Percentiles rank a stretch among this genome's conserved stretches.
These are phyloP conservation scores for western clawed frog (Xenopus tropicalis) DNA, from an alignment of 2,113 vertebrate genomes.

Conservation along the genomic window DNA sequence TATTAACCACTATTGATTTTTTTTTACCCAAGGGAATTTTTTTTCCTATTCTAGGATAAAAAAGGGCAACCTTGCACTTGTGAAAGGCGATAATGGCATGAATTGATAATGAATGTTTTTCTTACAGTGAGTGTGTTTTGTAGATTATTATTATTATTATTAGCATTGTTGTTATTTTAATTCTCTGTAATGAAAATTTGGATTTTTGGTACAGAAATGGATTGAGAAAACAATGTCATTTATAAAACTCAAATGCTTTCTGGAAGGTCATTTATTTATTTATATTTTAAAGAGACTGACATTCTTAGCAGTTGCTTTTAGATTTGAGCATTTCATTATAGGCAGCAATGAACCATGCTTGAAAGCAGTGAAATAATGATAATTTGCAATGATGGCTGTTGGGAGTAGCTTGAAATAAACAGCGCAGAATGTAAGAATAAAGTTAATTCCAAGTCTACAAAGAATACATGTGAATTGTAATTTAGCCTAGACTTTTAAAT, in stretches of 20 bases:
- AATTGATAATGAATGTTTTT: constrained; percentile 77
- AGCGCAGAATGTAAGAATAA: too few relatives aligned
- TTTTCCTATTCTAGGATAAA: constrained; percentile 65
- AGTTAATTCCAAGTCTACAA: too few relatives aligned
- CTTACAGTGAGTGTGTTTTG: constrained; percentile 63
- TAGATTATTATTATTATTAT: constrained; percentile 41
- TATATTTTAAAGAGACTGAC: constrained; percentile 68
- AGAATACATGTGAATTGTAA: too few relatives aligned
- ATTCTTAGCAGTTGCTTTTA: constrained; percentile 91
- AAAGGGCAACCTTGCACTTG: constrained; percentile 78
- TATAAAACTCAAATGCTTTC: constrained; percentile 75
- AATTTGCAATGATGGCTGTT: constrained; percentile 70
- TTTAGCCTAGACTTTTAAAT: too few relatives aligned
- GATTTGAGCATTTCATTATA: constrained; percentile 99
- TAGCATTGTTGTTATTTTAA: constrained; percentile 44
- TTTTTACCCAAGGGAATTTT: constrained; percentile 77
- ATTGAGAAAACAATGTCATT: constrained; percentile 61
- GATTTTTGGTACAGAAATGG: constrained; percentile 84
- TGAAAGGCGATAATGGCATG: constrained; percentile 76
- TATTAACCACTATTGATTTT: constrained; percentile 99
- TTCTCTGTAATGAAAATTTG: constrained; percentile 81
- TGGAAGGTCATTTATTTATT: constrained; percentile 81
- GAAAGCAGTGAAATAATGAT: constrained; percentile 74
- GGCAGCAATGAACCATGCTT: constrained; percentile 92
- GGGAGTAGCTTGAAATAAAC: constrained; percentile 65